phyloP scores from a whole-genome alignment of 2,888 invertebrate species.

The Cephus nigrinus region DNA sequence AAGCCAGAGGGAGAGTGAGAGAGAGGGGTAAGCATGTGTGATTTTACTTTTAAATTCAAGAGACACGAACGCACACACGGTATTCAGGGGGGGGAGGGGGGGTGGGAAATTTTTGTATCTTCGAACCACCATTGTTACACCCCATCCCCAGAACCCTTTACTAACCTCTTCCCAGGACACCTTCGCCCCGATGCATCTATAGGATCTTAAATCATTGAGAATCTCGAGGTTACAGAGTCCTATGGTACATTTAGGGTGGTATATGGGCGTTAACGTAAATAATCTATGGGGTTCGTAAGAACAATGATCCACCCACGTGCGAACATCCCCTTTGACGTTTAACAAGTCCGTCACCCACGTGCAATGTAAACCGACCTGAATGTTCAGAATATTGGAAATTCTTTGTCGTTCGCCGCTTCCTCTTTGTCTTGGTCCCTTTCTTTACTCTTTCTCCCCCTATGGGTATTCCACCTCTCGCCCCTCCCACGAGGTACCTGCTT shows the following conservation, averaged over 20 bases:
- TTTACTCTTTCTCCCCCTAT: background rate
- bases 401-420: background rate
- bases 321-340: background rate
- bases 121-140: background rate
- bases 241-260: background rate
- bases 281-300: background rate
- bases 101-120: background rate
- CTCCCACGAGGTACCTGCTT: background rate
- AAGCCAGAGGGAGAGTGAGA: constrained; percentile 1
- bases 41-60: constrained; percentile 52
- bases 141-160: background rate
- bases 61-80: constrained; percentile 2
- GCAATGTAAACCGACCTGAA: background rate
- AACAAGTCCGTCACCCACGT: background rate
- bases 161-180: background rate
- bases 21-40: constrained; percentile 20
- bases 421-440: background rate
- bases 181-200: background rate
- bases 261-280: background rate
- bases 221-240: background rate
- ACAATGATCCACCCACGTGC: background rate
- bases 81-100: background rate
- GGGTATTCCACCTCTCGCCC: background rate
- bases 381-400: background rate
- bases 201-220: background rate